A percentile compares a stretch with the other conserved stretches of the same genome.
These are phyloP conservation scores for Crotophaga sulcirostris DNA, from an alignment of 2,113 vertebrate genomes.

Conservation along the genomic window DNA sequence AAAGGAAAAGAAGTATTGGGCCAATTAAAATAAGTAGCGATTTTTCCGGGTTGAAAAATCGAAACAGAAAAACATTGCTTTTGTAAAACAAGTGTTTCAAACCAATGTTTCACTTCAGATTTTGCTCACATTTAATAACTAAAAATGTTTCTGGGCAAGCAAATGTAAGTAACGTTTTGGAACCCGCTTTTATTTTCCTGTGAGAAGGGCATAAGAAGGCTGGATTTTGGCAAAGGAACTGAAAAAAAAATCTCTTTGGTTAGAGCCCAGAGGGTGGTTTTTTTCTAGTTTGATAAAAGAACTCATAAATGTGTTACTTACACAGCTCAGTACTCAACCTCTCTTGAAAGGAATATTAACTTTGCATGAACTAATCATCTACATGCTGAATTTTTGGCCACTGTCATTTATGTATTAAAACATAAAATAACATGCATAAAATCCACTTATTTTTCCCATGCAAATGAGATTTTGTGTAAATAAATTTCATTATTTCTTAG, in stretches of 20 bases:
- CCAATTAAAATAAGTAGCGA: background rate
- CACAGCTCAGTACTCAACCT: conserved; percentile 14
- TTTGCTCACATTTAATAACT: background rate
- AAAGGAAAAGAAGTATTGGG: background rate
- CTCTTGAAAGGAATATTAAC: conserved; percentile 49
- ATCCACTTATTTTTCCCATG: background rate
- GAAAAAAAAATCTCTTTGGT: background rate
- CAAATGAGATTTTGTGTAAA: conserved; percentile 40
- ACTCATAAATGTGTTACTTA: conserved; percentile 24
- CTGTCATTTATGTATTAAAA: conserved; percentile 44
- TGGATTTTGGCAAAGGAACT: background rate
- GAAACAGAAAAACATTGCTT: background rate
- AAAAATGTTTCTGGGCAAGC: background rate
- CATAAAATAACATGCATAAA: conserved; percentile 22
- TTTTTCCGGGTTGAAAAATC: background rate
- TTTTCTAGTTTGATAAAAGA: background rate
- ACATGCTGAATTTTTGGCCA: conserved; percentile 13
- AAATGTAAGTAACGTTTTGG: background rate
- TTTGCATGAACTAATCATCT: conserved; percentile 49
- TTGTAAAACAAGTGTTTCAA: background rate
- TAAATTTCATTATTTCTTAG: conserved; percentile 32
- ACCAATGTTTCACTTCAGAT: background rate
- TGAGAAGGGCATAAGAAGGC: background rate
- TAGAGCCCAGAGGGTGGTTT: background rate
- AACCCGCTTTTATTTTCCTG: background rate